These are phyloP conservation scores for Gymnoscopelus braueri DNA, from an alignment of 2,797 vertebrate species.

Conservation along the genomic window DNA sequence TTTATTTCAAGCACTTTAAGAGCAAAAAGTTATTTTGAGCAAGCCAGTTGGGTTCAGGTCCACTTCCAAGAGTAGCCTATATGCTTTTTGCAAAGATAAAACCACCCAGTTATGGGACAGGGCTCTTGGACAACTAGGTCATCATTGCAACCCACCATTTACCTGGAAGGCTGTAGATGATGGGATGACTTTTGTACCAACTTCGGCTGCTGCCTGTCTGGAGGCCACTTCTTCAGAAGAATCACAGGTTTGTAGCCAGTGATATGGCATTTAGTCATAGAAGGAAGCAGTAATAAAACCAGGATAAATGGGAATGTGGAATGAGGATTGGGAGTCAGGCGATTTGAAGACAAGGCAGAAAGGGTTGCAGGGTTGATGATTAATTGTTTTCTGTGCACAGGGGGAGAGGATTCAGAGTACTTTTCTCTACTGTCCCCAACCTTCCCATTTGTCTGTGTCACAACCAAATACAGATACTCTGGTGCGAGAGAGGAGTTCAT, in stretches of 20 bases:
- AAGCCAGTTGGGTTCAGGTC: too few species aligned
- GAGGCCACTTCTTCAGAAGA: slow-evolving; percentile 30
- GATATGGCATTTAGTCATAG: slow-evolving; percentile 51
- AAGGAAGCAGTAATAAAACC: slow-evolving; percentile 57
- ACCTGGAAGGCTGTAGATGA: slow-evolving; percentile 4
- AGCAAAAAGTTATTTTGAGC: too few species aligned
- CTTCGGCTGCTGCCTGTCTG: slow-evolving; percentile 30
- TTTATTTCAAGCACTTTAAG: too few species aligned
- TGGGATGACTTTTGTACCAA: slow-evolving; percentile 28
- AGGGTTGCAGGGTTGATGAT: slow-evolving; percentile 64
- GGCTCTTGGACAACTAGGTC: too few species aligned
- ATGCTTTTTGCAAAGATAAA: too few species aligned
- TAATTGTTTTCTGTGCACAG: slow-evolving; percentile 74
- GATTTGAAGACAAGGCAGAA: slow-evolving; percentile 69
- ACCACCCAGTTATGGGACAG: too few species aligned
- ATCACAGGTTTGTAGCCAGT: slow-evolving; percentile 47
- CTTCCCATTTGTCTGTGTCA: slow-evolving; percentile 82
- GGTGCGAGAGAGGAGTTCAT: slow-evolving; percentile 72
- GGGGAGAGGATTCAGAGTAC: slow-evolving; percentile 70
- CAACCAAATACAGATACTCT: slow-evolving; percentile 74
- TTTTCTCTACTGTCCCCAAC: slow-evolving; percentile 78
- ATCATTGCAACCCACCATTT: too few species aligned
- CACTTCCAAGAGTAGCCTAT: too few species aligned
- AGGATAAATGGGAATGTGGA: slow-evolving; percentile 68
- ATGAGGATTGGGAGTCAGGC: slow-evolving; percentile 71